Base-by-base conservation (phyloP, 2,888 invertebrate genomes). In the Ophion ventricosus region DNA sequence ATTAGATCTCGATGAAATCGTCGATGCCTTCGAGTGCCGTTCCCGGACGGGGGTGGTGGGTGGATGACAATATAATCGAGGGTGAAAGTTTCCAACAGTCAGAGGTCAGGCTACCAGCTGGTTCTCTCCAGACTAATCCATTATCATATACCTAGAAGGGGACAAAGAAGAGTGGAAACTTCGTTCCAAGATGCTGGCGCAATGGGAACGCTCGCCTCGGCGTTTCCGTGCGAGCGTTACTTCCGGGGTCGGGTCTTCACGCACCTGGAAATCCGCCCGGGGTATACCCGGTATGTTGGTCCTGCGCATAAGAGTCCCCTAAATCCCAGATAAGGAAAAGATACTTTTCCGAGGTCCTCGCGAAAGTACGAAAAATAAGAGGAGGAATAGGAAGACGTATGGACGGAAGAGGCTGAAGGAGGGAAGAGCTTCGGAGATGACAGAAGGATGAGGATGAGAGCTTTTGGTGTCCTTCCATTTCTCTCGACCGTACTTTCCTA, bases 151-250 rank as follows among this genome's bases (percentile, higher is more conserved):
- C 63, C 61, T 43, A 72, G 67, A 69, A 74, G 59, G 40, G 26
- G 67, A 59, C 40, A 63, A 63, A 57, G 56, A 84, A 72, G 59
- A 67, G 69, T 40, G 73, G 14, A 66, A 87, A 87, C 75, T 86
- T 86, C 78, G 70, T 69, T 67, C 80, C 87, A 88, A 90, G 88
- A 90, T 89, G 88, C 83, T 89, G 88, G 87, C 88, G 87, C 88
- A 85, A 88, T 85, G 49, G 49, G 86, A 87, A 87, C 73, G 74
- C 82, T 79, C 61, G 40, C 26, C 79, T 59, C 57, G 61, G 63
- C 63, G 64, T 54, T 43, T 64, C 64, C 10, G 57, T 69, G 63
- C 64, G 43, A 56, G 78, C n/a, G 63, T 57, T 63, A 70, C 69
- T 77, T 81, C 75, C 67, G 75, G 67, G 25, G 26, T n/a, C 54